These are phyloP conservation scores for Nebria brevicollis DNA, from an alignment of 2,888 invertebrate genomes.

Conservation along the genomic window DNA sequence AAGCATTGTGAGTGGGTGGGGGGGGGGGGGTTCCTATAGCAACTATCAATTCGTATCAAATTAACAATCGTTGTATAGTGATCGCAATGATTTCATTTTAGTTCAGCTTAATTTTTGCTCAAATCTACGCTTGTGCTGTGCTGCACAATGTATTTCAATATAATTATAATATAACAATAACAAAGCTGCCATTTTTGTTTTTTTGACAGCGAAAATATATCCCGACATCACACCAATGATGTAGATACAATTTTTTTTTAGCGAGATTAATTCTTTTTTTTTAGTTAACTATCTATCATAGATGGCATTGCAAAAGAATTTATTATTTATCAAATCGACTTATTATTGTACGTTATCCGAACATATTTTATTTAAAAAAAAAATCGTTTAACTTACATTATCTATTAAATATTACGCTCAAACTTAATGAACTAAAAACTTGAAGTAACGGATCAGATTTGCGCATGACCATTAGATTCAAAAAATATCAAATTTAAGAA, in stretches of 20 bases:
- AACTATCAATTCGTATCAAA: conserved; percentile 27
- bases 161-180: conserved; percentile 45
- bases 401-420: neutral
- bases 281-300: conserved; percentile 26
- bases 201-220: conserved; percentile 39
- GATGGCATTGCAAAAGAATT: conserved; percentile 32
- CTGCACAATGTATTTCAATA: conserved; percentile 15
- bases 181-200: conserved; percentile 34
- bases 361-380: neutral
- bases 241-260: conserved; percentile 32
- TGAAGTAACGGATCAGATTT: too few relatives aligned
- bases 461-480: too few relatives aligned
- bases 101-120: conserved; percentile 21
- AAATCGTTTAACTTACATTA: neutral
- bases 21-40: conserved; percentile 13
- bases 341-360: neutral
- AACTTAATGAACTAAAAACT: neutral
- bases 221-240: conserved; percentile 42
- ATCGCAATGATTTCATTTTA: conserved; percentile 20
- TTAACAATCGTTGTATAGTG: conserved; percentile 46
- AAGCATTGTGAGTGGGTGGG: conserved; percentile 32
- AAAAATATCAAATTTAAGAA: too few relatives aligned
- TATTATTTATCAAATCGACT: neutral
- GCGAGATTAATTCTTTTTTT: conserved; percentile 31
- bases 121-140: conserved; percentile 36